These are phyloP conservation scores for Melipona bicolor DNA, from an alignment of 2,888 invertebrate species.

Conservation along the genomic window DNA sequence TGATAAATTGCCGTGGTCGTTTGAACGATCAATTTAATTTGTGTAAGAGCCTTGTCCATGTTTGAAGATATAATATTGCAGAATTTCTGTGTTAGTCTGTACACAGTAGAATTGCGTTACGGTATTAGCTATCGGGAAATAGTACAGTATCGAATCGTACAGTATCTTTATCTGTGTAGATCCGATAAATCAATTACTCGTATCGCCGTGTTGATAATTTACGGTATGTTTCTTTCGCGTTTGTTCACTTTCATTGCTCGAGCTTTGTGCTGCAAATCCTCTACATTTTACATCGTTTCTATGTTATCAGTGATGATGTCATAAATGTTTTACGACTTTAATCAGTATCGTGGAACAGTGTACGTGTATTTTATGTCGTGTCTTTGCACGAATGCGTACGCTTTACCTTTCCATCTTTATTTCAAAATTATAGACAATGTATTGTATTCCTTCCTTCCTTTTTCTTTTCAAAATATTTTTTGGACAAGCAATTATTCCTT, in stretches of 20 bases:
- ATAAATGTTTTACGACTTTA: slow-evolving; percentile 51
- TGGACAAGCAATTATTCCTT: background rate
- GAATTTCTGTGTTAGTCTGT: background rate
- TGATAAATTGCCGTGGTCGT: background rate
- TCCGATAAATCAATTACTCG: slow-evolving; percentile 53
- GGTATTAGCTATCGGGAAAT: slow-evolving; percentile 39
- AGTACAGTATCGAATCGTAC: slow-evolving; percentile 14
- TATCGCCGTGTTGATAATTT: slow-evolving; percentile 44
- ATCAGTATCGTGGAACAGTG: slow-evolving; percentile 29
- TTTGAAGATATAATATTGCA: background rate
- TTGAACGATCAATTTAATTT: background rate
- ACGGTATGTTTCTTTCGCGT: slow-evolving; percentile 13
- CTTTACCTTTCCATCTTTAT: background rate
- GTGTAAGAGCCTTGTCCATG: background rate
- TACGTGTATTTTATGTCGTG: slow-evolving; percentile 4
- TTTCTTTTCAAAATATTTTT: background rate
- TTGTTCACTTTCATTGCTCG: slow-evolving; percentile 28
- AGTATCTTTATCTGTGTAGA: slow-evolving; percentile 49
- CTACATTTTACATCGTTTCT: slow-evolving; percentile 15
- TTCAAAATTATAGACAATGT: background rate
- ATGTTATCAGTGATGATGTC: slow-evolving; percentile 38
- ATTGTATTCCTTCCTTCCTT: background rate
- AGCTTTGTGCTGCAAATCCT: slow-evolving; percentile 23
- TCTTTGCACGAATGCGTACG: slow-evolving; percentile 6
- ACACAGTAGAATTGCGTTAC: slow-evolving; percentile 9